Conservation (phyloP, 2,797 vertebrate species). For the Vipera ursinii region DNA sequence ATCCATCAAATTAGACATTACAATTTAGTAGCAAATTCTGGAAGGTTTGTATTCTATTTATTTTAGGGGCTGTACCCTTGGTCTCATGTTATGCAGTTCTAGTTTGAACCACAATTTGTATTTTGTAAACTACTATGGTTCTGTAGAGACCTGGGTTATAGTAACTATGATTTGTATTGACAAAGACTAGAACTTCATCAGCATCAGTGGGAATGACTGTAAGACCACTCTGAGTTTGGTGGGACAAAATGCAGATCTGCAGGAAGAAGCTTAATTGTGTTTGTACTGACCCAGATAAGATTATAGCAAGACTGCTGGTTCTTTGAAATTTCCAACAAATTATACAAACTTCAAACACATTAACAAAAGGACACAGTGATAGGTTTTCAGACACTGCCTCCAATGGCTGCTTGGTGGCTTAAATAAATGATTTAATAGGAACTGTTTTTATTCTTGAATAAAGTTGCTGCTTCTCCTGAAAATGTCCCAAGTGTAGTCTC, state of each 20-base stretch:
- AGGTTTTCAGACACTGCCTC: not conserved
- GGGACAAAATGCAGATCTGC: not conserved
- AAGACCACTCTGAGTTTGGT: not conserved
- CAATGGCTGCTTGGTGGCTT: not conserved
- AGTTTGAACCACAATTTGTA: not conserved
- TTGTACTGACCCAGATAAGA: not conserved
- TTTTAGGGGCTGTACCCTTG: not conserved
- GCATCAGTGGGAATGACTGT: not conserved
- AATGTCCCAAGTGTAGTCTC: not conserved
- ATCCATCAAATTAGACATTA: not conserved
- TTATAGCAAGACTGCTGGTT: not conserved
- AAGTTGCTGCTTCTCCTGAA: not conserved
- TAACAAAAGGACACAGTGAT: not conserved
- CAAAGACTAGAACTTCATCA: not conserved
- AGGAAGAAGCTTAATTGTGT: not conserved
- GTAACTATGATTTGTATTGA: not conserved
- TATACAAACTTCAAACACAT: not conserved
- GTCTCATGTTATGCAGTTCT: not conserved
- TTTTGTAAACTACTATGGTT: not conserved
- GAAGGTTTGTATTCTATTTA: not conserved
- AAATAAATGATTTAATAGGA: not conserved
- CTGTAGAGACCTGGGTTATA: not conserved
- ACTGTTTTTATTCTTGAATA: not conserved
- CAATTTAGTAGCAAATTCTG: not conserved
- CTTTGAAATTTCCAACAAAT: not conserved